A percentile compares a stretch with the other conserved stretches of the same genome.
phyloP scores from a whole-genome alignment of 1,140 invertebrate species.

The Metopolophium dirhodum region DNA sequence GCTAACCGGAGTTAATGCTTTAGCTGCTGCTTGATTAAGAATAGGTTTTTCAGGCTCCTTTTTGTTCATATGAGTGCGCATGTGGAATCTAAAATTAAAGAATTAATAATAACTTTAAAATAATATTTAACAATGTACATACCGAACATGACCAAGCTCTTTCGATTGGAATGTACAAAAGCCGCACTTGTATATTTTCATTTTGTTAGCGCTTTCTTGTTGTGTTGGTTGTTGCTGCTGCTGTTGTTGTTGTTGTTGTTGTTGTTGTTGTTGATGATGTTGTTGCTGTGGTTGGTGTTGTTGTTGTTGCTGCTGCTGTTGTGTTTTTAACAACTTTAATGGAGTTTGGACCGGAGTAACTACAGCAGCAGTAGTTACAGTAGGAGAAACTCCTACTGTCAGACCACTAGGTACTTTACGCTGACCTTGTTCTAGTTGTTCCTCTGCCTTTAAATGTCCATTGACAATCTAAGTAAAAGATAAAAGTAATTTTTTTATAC shows the following conservation, averaged over 20 bases:
- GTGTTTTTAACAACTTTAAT: slow-evolving; percentile 33
- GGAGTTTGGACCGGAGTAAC: neutral
- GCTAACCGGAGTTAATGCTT: neutral
- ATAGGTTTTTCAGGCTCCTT: slow-evolving; percentile 17
- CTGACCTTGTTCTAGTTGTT: slow-evolving; percentile 43
- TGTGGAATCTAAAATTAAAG: slow-evolving; percentile 45
- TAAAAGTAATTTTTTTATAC: neutral
- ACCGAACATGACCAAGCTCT: slow-evolving; percentile 58
- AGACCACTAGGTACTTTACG: slow-evolving; percentile 41
- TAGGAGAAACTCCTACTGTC: neutral
- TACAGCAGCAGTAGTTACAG: neutral
- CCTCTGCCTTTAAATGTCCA: slow-evolving; percentile 55
- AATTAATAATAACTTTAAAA: neutral
- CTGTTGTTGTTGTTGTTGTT: neutral
- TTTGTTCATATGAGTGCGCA: slow-evolving; percentile 44
- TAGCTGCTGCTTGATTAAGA: neutral
- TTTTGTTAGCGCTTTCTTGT: slow-evolving; percentile 45
- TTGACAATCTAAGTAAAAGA: slow-evolving; percentile 42
- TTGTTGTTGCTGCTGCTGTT: neutral
- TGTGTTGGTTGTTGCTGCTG: neutral
- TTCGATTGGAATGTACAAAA: slow-evolving; percentile 59
- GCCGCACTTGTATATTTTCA: slow-evolving; percentile 59
- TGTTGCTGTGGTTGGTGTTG: neutral
- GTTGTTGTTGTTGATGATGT: neutral
- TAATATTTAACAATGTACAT: neutral